Conservation (phyloP, 2,113 vertebrate species). For the Spermophilus dauricus region DNA sequence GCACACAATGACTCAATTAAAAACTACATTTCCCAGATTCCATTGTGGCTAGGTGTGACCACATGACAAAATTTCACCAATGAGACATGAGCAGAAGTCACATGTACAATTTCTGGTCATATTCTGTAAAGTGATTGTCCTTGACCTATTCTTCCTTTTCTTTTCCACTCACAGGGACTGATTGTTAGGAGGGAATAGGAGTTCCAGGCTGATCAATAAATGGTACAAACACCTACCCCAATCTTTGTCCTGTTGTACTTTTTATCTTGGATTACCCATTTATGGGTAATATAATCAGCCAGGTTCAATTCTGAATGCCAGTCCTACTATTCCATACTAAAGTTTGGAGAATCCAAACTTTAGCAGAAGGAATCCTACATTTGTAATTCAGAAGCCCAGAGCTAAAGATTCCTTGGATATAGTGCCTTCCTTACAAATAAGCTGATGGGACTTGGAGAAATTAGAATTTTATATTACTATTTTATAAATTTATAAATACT, state of each 20-base stretch:
- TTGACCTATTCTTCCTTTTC: neutral
- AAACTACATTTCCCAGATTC: neutral
- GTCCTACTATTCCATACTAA: too few species aligned
- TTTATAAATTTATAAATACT: conserved; percentile 47
- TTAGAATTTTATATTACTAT: conserved; percentile 33
- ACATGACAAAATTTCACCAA: neutral
- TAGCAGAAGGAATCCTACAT: neutral
- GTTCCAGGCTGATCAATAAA: neutral
- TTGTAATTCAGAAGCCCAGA: neutral
- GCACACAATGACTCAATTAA: neutral
- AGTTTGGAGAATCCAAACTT: neutral
- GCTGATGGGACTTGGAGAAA: neutral
- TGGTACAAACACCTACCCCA: neutral
- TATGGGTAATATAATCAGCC: too few species aligned
- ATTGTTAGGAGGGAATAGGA: neutral
- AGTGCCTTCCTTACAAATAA: conserved; percentile 27
- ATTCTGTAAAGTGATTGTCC: neutral
- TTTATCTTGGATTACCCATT: neutral
- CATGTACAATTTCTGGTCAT: neutral
- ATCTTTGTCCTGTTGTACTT: neutral
- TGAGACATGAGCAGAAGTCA: neutral
- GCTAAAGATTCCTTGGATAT: neutral
- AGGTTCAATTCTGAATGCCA: too few species aligned
- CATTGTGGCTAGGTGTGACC: neutral
- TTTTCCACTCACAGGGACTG: neutral